Evolutionary conservation across 1,140 invertebrate genomes (phyloP), one percentile per base, ranked within the genome.

Genomic region (Temnothorax nylanderi): DNA sequence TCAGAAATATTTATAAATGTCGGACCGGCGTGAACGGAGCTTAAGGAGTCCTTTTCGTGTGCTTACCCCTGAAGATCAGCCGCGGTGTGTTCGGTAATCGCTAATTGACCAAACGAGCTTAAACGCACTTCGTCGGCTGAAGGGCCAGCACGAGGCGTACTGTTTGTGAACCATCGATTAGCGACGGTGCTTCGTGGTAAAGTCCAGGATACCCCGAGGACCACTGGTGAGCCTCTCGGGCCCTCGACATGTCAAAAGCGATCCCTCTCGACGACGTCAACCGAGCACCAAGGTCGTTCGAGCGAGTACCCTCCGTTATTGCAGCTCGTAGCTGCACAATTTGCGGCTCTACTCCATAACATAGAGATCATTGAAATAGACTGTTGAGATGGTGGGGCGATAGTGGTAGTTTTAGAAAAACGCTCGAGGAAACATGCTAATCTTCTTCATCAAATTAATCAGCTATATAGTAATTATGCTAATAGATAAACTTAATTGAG

Each of bases 131-230:
- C 74, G 90, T 67, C 67, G 62, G 64, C 74, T 69, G 75, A 82
- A 90, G 91, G 77, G 89, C 82, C 81, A 54, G 75, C 58, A 88
- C 80, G 87, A 72, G 67, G 85, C 75, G 71, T 84, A 90, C 91
- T 94, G 93, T 94, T 94, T 92, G 93, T 91, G 86, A 91, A 94
- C 87, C 93, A 94, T 95, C 91, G 93, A 95, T 94, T 94, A 94
- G 92, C 91, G 89, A 76, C 80, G 89, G 75, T 91, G 78, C 89
- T 91, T 88, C 67, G 71, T 82, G 90, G 90, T 90, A 86, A 92
- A 90, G 89, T 92, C 90, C 87, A 87, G 90, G 85, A 78, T 89
- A 90, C 91, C 82, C 84, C 62, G 85, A 90, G 90, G 86, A 90
- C 88, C 87, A 81, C 64, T 90, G 72, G 89, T 62, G 87, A 88